Evolutionary conservation across 2,113 vertebrate species (phyloP).

Genomic region (Urocynchramus pylzowi): DNA sequence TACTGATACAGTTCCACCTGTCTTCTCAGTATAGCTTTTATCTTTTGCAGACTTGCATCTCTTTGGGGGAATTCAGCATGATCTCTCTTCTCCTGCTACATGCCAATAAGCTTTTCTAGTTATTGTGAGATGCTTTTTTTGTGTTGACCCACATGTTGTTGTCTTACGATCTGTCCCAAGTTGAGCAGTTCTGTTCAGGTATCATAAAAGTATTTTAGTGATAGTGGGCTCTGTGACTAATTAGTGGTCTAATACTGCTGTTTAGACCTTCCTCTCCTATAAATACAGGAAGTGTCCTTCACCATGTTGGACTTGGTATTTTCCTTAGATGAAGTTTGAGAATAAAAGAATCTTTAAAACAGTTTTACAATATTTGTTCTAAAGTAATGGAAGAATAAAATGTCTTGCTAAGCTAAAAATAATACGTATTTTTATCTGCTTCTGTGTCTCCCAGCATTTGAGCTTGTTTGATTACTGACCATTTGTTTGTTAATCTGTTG

Average conservation of each 20-base stretch:
- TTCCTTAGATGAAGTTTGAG: background rate
- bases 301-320: background rate
- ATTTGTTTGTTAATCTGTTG: background rate
- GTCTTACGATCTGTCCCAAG: background rate
- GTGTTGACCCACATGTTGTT: background rate
- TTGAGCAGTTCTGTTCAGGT: background rate
- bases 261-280: background rate
- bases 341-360: background rate
- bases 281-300: background rate
- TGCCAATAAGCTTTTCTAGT: background rate
- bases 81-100: background rate
- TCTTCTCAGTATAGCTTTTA: background rate
- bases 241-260: background rate
- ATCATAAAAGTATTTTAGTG: background rate
- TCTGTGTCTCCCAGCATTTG: background rate
- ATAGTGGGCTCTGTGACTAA: fast-evolving
- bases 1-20: fast-evolving
- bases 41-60: background rate
- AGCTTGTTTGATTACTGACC: background rate
- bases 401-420: background rate
- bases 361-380: background rate
- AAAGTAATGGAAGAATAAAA: background rate
- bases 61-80: background rate
- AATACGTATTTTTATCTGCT: background rate
- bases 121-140: background rate